These are phyloP conservation scores for Tachystola acroxantha DNA, from an alignment of 2,888 invertebrate species.

Conservation along the genomic window DNA sequence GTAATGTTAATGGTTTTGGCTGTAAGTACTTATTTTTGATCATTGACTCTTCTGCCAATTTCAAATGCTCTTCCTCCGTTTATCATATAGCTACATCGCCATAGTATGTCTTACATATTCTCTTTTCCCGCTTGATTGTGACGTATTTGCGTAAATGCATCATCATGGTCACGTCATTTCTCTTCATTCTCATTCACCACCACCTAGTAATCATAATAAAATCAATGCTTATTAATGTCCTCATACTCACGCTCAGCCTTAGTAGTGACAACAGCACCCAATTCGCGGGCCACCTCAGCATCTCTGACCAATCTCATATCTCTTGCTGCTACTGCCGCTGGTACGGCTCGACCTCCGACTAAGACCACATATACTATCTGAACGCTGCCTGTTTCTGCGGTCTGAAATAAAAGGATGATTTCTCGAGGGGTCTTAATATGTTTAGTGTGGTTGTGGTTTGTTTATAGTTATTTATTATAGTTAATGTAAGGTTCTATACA, in stretches of 20 bases:
- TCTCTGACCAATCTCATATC: constrained; percentile 90
- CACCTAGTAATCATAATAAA: too few relatives aligned
- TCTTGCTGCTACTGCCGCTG: constrained; percentile 87
- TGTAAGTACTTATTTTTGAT: too few relatives aligned
- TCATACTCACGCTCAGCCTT: constrained; percentile 89
- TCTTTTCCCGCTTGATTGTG: too few relatives aligned
- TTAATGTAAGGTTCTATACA: neutral
- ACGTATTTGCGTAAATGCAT: too few relatives aligned
- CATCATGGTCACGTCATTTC: too few relatives aligned
- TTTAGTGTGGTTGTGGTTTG: neutral
- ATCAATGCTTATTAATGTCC: neutral
- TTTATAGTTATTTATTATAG: neutral
- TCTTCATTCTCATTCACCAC: too few relatives aligned
- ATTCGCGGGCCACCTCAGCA: constrained; percentile 84
- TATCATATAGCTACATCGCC: too few relatives aligned
- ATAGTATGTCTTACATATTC: too few relatives aligned
- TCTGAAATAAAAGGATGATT: constrained; percentile 28
- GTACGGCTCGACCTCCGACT: constrained; percentile 87
- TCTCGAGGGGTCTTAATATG: neutral
- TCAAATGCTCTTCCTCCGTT: too few relatives aligned
- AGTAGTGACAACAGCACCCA: constrained; percentile 87
- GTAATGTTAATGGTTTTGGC: too few relatives aligned
- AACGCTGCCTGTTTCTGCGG: constrained; percentile 72
- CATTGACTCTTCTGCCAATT: too few relatives aligned
- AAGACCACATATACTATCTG: constrained; percentile 89